phyloP scores from a whole-genome alignment of 92 coral and sea anemone genomes.

The Pocillopora grandis region DNA sequence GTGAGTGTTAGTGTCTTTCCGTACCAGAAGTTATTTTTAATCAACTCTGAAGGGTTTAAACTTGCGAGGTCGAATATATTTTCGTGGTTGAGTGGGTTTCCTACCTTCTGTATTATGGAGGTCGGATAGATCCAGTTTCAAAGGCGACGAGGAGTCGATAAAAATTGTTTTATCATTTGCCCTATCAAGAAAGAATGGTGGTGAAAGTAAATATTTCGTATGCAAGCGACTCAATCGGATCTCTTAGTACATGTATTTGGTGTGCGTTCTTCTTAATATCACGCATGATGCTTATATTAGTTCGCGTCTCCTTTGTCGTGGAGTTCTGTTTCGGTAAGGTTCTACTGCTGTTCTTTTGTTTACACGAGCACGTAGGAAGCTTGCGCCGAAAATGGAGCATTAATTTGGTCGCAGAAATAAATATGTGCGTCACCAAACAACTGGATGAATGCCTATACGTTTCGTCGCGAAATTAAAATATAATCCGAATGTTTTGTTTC shows the following conservation, averaged over 20 bases:
- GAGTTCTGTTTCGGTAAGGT: background rate
- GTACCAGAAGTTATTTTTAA: background rate
- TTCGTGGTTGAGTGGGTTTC: constrained; percentile 14
- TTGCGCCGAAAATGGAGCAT: background rate
- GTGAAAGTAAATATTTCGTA: constrained; percentile 10
- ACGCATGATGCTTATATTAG: background rate
- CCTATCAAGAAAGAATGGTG: constrained; percentile 5
- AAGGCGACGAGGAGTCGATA: background rate
- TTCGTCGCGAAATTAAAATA: too few species aligned
- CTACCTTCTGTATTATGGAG: background rate
- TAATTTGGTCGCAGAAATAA: constrained; percentile 1
- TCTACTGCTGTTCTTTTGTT: constrained; percentile 12
- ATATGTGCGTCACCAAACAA: background rate
- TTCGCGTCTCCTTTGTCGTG: constrained; percentile 2
- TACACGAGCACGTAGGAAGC: background rate
- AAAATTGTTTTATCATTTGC: constrained; percentile 18
- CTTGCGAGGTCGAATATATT: background rate
- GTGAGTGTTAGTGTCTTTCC: background rate
- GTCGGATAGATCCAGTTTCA: background rate
- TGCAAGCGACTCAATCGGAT: background rate
- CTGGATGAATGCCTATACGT: too few species aligned
- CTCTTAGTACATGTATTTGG: background rate
- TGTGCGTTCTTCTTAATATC: constrained; percentile 10
- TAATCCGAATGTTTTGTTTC: too few species aligned
- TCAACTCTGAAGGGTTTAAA: background rate